phyloP scores from a whole-genome alignment of 2,113 vertebrate genomes.

The human (Homo sapiens) region DNA sequence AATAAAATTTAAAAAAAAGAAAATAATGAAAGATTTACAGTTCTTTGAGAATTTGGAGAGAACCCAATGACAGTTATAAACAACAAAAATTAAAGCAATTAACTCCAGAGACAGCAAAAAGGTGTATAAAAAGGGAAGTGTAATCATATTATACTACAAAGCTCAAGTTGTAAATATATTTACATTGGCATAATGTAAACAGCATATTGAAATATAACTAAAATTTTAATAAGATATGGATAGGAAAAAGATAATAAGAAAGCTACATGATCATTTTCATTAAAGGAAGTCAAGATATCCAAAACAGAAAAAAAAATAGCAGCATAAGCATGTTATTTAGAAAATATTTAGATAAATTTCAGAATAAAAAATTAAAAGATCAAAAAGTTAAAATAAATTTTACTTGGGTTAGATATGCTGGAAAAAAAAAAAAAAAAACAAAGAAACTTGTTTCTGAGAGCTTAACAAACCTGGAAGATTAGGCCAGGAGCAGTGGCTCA shows the following conservation, averaged over 20 bases:
- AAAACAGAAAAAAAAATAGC: not conserved
- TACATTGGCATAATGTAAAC: not conserved
- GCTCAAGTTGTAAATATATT: not conserved
- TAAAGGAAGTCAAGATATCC: not conserved
- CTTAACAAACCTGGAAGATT: not conserved
- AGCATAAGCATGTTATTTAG: not conserved
- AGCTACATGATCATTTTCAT: not conserved
- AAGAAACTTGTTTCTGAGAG: not conserved
- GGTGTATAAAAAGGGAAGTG: not conserved
- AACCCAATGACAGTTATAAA: not conserved
- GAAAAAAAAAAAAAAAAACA: not conserved
- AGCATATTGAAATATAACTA: constrained; percentile 15
- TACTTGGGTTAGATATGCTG: not conserved
- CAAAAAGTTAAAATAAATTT: constrained; percentile 21
- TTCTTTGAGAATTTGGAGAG: constrained; percentile 11
- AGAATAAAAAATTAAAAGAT: constrained; percentile 35
- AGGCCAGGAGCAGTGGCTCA: too few species aligned
- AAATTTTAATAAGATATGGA: constrained; percentile 5
- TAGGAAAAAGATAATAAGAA: not conserved
- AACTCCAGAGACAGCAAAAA: not conserved
- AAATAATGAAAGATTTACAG: not conserved
- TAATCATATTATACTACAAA: not conserved
- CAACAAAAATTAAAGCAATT: not conserved
- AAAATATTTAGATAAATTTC: not conserved
- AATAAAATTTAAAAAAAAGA: not conserved